Conservation (phyloP, 2,888 invertebrate genomes). For the Melangyna quadrimaculata region DNA sequence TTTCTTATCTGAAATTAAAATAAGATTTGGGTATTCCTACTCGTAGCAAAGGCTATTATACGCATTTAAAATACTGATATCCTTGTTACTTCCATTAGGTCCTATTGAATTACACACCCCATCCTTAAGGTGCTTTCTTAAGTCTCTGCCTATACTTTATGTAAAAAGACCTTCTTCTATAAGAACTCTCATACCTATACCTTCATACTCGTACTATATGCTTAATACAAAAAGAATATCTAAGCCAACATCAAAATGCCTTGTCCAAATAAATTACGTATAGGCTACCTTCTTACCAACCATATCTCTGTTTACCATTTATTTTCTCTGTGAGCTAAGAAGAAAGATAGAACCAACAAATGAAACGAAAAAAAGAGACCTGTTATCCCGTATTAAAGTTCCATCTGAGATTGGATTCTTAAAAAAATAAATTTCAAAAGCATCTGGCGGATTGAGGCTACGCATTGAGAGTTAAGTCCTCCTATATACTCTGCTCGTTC, state of each 20-base stretch:
- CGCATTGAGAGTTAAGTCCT: constrained; percentile 59
- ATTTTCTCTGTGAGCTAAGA: constrained; percentile 40
- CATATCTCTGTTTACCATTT: constrained; percentile 55
- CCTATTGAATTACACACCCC: constrained; percentile 44
- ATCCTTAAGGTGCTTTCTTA: constrained; percentile 32
- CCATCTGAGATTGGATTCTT: constrained; percentile 59
- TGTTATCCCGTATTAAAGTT: constrained; percentile 52
- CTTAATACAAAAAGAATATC: constrained; percentile 52
- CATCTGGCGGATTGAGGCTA: constrained; percentile 67
- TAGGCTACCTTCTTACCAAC: constrained; percentile 38
- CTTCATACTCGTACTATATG: neutral
- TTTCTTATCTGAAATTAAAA: constrained; percentile 25
- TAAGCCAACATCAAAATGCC: constrained; percentile 57
- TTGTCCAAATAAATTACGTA: constrained; percentile 63
- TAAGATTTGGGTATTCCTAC: neutral
- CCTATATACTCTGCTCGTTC: neutral
- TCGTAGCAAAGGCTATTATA: neutral
- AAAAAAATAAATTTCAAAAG: constrained; percentile 69
- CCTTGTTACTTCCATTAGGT: constrained; percentile 35
- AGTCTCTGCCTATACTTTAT: constrained; percentile 39
- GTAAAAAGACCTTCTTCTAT: neutral
- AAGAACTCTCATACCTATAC: neutral
- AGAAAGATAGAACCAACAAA: neutral
- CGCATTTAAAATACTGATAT: constrained; percentile 39
- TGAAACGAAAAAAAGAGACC: neutral